Evolutionary conservation across 2,888 invertebrate genomes (phyloP).

Genomic region (Chelonus formosanus): DNA sequence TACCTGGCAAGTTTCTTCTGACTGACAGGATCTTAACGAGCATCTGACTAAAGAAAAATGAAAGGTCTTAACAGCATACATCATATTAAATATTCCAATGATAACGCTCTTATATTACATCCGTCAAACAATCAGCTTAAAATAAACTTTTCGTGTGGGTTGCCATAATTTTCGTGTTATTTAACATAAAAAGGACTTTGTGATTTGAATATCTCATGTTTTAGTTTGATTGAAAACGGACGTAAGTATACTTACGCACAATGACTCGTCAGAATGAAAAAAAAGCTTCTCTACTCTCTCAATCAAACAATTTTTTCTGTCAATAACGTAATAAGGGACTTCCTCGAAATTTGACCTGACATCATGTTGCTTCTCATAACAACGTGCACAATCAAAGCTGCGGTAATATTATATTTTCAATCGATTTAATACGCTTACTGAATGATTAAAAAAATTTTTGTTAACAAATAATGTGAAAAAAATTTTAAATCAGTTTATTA

Average conservation of each 20-base stretch:
- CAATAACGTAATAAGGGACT: conserved; percentile 36
- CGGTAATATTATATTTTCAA: too few species aligned
- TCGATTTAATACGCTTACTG: too few species aligned
- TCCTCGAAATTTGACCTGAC: conserved; percentile 12
- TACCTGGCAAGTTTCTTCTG: conserved; percentile 44
- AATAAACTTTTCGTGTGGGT: background rate
- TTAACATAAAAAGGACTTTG: background rate
- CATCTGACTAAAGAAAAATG: conserved; percentile 51
- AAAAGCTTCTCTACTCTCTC: conserved; percentile 6
- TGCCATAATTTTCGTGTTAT: background rate
- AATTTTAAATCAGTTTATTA: too few species aligned
- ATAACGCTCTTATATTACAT: conserved; percentile 4
- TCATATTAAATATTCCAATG: conserved; percentile 3
- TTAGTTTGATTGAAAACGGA: background rate
- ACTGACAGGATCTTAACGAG: conserved; percentile 64
- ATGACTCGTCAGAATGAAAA: conserved; percentile 42
- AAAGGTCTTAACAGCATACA: conserved; percentile 27
- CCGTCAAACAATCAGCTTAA: background rate
- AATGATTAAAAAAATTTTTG: too few species aligned
- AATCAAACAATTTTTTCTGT: conserved; percentile 35
- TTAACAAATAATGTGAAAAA: too few species aligned
- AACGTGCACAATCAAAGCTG: background rate
- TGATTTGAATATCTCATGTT: background rate
- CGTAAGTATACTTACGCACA: conserved; percentile 37
- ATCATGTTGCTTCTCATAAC: conserved; percentile 20